Conservation (phyloP, 35 echinoderm and acorn worm genomes). For the Holothuria glaberrima region DNA sequence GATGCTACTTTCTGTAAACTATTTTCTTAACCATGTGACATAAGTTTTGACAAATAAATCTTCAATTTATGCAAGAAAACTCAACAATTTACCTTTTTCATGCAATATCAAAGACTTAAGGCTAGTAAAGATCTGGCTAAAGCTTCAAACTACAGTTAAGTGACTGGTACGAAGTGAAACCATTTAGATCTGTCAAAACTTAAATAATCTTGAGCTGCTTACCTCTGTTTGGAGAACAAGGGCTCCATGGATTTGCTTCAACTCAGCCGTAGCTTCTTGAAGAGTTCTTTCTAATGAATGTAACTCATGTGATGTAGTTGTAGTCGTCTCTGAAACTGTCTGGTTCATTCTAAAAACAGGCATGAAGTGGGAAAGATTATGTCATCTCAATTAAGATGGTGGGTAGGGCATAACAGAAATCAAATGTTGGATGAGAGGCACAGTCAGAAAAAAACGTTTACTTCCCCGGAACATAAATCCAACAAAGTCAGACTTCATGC, state of each 20-base stretch:
- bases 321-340: background rate
- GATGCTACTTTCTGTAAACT: too few species aligned
- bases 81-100: background rate
- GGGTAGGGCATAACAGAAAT: background rate
- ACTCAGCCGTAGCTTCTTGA: conserved; percentile 71
- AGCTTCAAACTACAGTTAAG: too few species aligned
- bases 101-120: background rate
- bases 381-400: too few species aligned
- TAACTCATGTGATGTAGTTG: conserved; percentile 59
- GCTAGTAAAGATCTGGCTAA: background rate
- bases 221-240: conserved; percentile 75
- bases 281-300: conserved; percentile 53
- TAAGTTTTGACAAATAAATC: too few species aligned
- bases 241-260: conserved; percentile 81
- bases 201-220: background rate
- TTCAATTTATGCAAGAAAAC: background rate
- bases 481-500: too few species aligned
- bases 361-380: too few species aligned
- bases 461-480: too few species aligned
- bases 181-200: too few species aligned
- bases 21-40: too few species aligned
- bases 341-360: conserved; percentile 38
- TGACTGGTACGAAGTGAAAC: too few species aligned
- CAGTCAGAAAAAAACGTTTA: too few species aligned
- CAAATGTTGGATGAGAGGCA: background rate